Evolutionary conservation across 2,888 invertebrate species (phyloP), one percentile per base, ranked within the genome.

Genomic region (Griposia aprilina): DNA sequence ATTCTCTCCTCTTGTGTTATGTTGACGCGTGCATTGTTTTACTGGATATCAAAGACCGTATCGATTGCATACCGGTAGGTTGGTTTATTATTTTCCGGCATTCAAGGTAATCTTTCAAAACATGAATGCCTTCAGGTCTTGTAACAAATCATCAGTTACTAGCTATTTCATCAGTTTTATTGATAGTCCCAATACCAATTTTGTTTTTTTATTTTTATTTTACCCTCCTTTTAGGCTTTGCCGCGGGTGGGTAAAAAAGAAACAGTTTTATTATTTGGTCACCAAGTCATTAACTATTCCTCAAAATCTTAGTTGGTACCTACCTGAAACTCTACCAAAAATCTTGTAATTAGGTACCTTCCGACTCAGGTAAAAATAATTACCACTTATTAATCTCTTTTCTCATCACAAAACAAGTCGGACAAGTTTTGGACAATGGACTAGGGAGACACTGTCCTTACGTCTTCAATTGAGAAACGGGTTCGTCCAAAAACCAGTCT

Each of bases 341-440:
- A 26, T n/a, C 41, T 41, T 41, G 41, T 41, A 41, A 41, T 41
- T 41, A 36, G 30, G 30, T 36, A 41, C 41, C 41, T 41, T 41
- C 41, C 5, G 6, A 41, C 41, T 60, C 17, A 60, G 26, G 3
- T 30, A 60, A 60, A 60, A 79, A 69, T 77, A 73, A 76, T 78
- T 60, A 55, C n/a, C 15, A 2, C 15, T 17, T 20, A 45, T 72
- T 63, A 62, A 3, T 78, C 45, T 65, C 50, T 52, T 76, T 81
- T 81, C 72, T 80, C 70, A 78, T 70, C 30, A 23, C 82, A 87
- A 92, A 94, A 94, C 95, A 92, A 93, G 96, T 93, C 92, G 91
- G 89, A 94, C 96, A 78, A 89, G 94, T 96, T 95, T 94, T 95
- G 96, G 97, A 96, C 96, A 96, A 96, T 94, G 91, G 93, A 89